Percentiles rank a stretch among this genome's conserved stretches.
Conservation (phyloP, 2,113 vertebrate species). For the Bubo bubo region DNA sequence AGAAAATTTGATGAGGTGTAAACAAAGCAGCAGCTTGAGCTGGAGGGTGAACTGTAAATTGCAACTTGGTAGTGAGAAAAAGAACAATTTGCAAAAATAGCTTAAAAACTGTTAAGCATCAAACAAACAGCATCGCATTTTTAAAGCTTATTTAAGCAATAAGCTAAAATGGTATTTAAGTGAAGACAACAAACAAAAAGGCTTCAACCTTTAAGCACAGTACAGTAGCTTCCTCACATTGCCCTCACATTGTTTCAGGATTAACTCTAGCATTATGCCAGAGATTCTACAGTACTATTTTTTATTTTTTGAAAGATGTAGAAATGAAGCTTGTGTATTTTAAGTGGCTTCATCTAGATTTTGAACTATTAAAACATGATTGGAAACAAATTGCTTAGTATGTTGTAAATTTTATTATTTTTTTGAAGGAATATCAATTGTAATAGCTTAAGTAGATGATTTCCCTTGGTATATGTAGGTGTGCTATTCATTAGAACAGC, state of each 20-base stretch:
- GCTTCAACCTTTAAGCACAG: background rate
- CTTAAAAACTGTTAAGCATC: background rate
- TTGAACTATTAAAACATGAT: background rate
- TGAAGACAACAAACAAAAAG: background rate
- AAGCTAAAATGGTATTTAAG: background rate
- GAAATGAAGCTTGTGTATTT: background rate
- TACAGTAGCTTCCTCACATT: background rate
- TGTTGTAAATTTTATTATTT: background rate
- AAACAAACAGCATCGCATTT: background rate
- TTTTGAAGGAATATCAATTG: background rate
- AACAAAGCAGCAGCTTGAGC: conserved; percentile 8
- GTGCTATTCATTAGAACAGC: background rate
- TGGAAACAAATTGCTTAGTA: background rate
- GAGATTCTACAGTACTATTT: background rate
- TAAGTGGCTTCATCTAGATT: background rate
- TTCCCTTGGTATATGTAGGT: background rate
- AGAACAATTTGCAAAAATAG: background rate
- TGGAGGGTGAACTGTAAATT: conserved; percentile 10
- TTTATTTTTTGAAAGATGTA: background rate
- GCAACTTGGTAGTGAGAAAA: background rate
- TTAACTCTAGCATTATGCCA: background rate
- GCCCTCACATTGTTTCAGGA: background rate
- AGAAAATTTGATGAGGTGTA: conserved; percentile 5
- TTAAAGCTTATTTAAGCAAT: background rate
- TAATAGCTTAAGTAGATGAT: background rate